Evolutionary conservation across 53 echinoderm and acorn worm species (phyloP).

Genomic region (Holothuria scabra): DNA sequence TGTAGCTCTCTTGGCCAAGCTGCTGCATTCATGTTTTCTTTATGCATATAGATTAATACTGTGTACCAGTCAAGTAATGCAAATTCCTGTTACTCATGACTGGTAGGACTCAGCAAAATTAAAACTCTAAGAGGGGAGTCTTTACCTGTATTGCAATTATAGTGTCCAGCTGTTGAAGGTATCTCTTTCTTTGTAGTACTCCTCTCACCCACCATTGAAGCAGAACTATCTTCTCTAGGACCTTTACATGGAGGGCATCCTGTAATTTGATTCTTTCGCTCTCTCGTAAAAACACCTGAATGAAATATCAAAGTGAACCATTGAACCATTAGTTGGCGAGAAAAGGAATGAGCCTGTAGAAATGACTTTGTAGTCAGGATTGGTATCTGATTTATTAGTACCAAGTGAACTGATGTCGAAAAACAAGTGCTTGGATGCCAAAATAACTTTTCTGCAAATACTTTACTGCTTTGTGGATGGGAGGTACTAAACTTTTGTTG

Average conservation of each 20-base stretch:
- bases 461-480: too few relatives aligned
- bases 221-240: constrained; percentile 75
- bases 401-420: too few relatives aligned
- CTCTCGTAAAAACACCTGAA: constrained; percentile 89
- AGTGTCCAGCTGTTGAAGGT: constrained; percentile 69
- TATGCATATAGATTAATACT: too few relatives aligned
- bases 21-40: too few relatives aligned
- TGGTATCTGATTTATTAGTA: too few relatives aligned
- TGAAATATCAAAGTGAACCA: neutral
- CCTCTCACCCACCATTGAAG: constrained; percentile 92
- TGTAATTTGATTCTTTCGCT: constrained; percentile 92
- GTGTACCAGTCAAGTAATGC: neutral
- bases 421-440: too few relatives aligned
- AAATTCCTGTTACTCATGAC: neutral
- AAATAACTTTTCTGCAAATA: too few relatives aligned
- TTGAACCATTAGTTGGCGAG: neutral
- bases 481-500: too few relatives aligned
- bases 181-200: constrained; percentile 76
- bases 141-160: constrained; percentile 82
- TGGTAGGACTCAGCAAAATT: neutral
- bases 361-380: too few relatives aligned
- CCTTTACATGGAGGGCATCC: constrained; percentile 85
- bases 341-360: neutral
- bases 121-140: too few relatives aligned
- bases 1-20: too few relatives aligned